Percentiles rank a stretch among this genome's conserved stretches.
Evolutionary conservation across 1,140 invertebrate species (phyloP).

Genomic region (Pomacea maculata): DNA sequence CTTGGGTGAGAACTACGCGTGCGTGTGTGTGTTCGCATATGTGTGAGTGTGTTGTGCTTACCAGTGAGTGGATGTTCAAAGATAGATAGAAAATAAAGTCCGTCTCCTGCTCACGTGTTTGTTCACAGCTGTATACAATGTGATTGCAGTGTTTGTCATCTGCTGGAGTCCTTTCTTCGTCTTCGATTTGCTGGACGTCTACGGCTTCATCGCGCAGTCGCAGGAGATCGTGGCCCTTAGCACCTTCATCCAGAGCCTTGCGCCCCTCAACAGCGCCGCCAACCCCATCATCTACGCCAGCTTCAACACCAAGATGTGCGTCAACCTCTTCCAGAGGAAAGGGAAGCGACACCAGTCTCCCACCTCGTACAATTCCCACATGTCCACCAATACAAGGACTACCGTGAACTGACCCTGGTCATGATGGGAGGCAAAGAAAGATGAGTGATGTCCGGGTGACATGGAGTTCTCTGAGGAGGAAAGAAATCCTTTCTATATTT

Average conservation of each 20-base stretch:
- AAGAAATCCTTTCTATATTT: background rate
- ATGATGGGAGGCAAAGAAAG: too few relatives aligned
- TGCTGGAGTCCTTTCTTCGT: constrained; percentile 97
- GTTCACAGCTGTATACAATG: too few relatives aligned
- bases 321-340: constrained; percentile 24
- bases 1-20: constrained; percentile 74
- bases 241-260: constrained; percentile 91
- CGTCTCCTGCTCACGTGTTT: too few relatives aligned
- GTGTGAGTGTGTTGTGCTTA: background rate
- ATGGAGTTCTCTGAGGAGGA: background rate
- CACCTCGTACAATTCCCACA: background rate
- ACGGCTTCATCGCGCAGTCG: constrained; percentile 80
- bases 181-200: constrained; percentile 92
- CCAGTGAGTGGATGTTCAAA: background rate
- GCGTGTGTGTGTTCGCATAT: background rate
- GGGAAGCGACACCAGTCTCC: background rate
- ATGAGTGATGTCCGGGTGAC: background rate
- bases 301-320: constrained; percentile 84
- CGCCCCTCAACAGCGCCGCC: constrained; percentile 91
- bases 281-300: constrained; percentile 95
- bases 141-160: constrained; percentile 83
- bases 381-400: background rate
- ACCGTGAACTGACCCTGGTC: too few relatives aligned
- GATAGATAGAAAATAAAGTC: too few relatives aligned
- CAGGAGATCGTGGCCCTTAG: constrained; percentile 84